Base-by-base conservation (phyloP, 2,113 vertebrate genomes). In the Phrynosoma blainvillii region DNA sequence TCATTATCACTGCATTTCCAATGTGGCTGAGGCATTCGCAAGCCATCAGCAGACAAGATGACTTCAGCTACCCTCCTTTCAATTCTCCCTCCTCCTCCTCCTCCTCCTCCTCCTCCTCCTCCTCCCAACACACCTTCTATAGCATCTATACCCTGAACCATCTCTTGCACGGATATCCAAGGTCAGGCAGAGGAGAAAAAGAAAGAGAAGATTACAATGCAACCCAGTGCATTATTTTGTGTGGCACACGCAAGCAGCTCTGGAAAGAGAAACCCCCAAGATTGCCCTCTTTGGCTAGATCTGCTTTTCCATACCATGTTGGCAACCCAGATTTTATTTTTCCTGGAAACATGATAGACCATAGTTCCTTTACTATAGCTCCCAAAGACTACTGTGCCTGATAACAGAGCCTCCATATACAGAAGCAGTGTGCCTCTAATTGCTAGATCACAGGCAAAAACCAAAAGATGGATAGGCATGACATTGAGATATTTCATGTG, bases 1-100 rank as follows among this genome's bases (percentile, higher is more conserved):
- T 94, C n/a, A 0, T 91, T 94, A 92, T 90, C 93, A 0, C 90
- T 20, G 79, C 93, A 95, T 94, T 32, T 0, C 89, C 10, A 93
- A 21, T 88, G 59, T 91, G 90, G 84, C 88, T 86, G 87, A 73
- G 54, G 84, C 90, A 0, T 92, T 93, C 54, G 42, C 94, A 92
- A 82, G 68, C 91, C n/a, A 76, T 84, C 91, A 90, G 90, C 88
- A 2, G 81, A 81, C 68, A 89, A 1, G 0, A 52, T 40, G 40
- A 30, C 71, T 76, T 42, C 73, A n/a, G 78, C 40, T 66, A 25
- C 79, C 36, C 52, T 42, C 18, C 14, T 32, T 20, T 77, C 36
- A 27, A 27, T 30, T 27, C 27, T 71, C 68, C 68, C 27, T 71
- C 68, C 68, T 52, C 52, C n/a, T 21, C 71, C 40, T 47, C n/a